These are phyloP conservation scores for Aspiorhynchus laticeps DNA, from an alignment of 2,113 vertebrate genomes.

Conservation along the genomic window DNA sequence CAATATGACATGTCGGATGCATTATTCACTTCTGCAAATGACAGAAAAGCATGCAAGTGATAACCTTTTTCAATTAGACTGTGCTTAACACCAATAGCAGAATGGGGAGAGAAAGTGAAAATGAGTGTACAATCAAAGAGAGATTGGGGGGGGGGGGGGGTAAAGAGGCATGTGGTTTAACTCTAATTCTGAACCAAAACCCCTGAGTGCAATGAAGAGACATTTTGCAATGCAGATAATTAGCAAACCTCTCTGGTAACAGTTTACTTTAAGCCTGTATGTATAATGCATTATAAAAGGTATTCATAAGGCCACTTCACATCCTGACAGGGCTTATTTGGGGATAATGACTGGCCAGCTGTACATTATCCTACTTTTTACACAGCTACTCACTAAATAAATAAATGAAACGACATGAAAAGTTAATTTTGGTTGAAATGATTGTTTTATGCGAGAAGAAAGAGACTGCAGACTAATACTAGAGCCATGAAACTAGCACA, in stretches of 20 bases:
- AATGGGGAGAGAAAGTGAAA: conserved; percentile 28
- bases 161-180: not conserved
- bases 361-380: not conserved
- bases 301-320: not conserved
- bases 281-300: conserved; percentile 8
- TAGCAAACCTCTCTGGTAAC: conserved; percentile 1
- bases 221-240: conserved; percentile 5
- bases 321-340: not conserved
- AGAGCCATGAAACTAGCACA: not conserved
- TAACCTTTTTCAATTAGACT: conserved; percentile 41
- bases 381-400: not conserved
- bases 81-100: conserved; percentile 48
- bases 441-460: not conserved
- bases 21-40: conserved; percentile 31
- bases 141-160: not conserved
- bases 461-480: not conserved
- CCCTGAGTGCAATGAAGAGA: not conserved
- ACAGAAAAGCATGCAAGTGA: conserved; percentile 46
- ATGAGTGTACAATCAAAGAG: not conserved
- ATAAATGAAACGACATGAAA: conserved; percentile 1
- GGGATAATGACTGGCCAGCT: not conserved
- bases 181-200: not conserved
- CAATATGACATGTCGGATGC: conserved; percentile 20
- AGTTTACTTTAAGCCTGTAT: conserved; percentile 18
- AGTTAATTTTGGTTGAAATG: not conserved